Evolutionary conservation across 2,888 invertebrate species (phyloP).

Genomic region (Amorpha juglandis): DNA sequence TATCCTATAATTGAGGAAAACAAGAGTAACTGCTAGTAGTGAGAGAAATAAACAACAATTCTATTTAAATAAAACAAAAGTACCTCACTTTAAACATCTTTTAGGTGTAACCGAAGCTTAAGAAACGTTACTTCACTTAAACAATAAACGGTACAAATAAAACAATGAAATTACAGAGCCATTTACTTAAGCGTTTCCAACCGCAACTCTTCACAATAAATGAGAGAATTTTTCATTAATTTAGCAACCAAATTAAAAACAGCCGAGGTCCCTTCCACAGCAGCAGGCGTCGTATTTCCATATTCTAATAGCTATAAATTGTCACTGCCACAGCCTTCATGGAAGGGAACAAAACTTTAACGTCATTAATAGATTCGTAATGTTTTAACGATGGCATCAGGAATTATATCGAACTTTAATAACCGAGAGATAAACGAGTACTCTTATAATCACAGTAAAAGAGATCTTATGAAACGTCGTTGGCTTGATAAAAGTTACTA

Average conservation of each 20-base stretch:
- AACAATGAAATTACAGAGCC: slow-evolving; percentile 41
- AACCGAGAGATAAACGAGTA: background rate
- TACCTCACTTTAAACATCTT: background rate
- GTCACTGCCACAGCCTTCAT: slow-evolving; percentile 55
- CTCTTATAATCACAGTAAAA: background rate
- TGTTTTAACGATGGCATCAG: background rate
- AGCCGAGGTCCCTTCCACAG: slow-evolving; percentile 55
- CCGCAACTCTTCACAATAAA: slow-evolving; percentile 52
- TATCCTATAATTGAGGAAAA: background rate
- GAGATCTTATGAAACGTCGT: too few relatives aligned
- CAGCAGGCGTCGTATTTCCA: slow-evolving; percentile 64
- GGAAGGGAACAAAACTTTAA: slow-evolving; percentile 32
- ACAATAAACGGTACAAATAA: slow-evolving; percentile 37
- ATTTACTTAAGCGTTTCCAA: slow-evolving; percentile 36
- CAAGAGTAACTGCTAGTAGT: background rate
- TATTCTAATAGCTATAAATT: slow-evolving; percentile 72
- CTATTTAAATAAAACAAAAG: background rate
- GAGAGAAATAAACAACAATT: background rate
- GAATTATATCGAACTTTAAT: background rate
- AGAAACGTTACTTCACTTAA: slow-evolving; percentile 2
- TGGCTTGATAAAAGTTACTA: too few relatives aligned
- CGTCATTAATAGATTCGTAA: slow-evolving; percentile 10
- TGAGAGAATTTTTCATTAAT: slow-evolving; percentile 68
- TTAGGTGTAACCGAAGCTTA: background rate
- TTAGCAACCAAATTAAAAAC: slow-evolving; percentile 72